These are phyloP conservation scores for Alligator sinensis DNA, from an alignment of 2,113 vertebrate species.

Conservation along the genomic window DNA sequence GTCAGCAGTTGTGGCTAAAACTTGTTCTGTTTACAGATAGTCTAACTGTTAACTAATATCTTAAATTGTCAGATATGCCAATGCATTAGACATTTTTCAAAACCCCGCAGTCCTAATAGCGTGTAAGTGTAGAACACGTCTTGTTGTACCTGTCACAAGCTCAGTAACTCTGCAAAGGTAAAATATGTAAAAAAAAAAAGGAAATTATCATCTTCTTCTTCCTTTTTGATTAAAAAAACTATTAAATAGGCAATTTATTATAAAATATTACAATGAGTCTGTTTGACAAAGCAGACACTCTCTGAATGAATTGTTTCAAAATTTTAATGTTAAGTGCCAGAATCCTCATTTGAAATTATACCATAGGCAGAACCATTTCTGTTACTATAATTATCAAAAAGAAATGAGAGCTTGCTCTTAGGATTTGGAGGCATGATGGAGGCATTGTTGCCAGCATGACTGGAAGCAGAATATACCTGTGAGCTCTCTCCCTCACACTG, in stretches of 20 bases:
- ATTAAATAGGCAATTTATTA: not conserved
- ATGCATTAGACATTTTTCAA: constrained; percentile 55
- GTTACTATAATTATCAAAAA: not conserved
- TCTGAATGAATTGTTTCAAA: not conserved
- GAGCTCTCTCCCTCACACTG: not conserved
- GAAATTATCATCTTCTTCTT: constrained; percentile 1
- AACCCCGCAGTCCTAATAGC: constrained; percentile 40
- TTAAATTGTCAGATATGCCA: constrained; percentile 63
- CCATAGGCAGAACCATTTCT: not conserved
- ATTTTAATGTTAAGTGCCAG: constrained; percentile 3
- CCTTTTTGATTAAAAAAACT: not conserved
- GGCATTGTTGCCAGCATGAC: not conserved
- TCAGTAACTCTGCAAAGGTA: constrained; percentile 59
- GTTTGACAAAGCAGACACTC: not conserved
- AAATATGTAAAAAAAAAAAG: constrained; percentile 27
- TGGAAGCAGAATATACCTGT: not conserved
- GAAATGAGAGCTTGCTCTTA: not conserved
- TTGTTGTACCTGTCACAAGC: constrained; percentile 48
- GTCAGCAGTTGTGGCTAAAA: constrained; percentile 39
- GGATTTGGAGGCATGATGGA: not conserved
- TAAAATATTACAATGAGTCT: not conserved
- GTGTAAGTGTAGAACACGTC: constrained; percentile 34
- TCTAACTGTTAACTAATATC: constrained; percentile 54
- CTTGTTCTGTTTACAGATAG: constrained; percentile 46
- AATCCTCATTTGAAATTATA: not conserved